Evolutionary conservation across 92 coral and sea anemone species (phyloP).

Genomic region (Virgularia gustaviana): DNA sequence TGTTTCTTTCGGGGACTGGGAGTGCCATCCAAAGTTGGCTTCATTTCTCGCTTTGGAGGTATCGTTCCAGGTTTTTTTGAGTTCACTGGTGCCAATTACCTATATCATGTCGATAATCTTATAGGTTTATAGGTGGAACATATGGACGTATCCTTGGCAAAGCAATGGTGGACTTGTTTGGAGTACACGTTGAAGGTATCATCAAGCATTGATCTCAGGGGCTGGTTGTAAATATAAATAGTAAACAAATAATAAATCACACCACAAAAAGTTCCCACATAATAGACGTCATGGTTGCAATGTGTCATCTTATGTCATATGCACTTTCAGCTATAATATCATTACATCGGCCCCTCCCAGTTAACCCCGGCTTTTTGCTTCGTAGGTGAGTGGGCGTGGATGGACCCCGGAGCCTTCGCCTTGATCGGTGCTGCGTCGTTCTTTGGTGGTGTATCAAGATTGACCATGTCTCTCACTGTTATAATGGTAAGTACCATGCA

Average conservation of each 20-base stretch:
- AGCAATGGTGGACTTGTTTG: conserved; percentile 86
- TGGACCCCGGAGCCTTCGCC: conserved; percentile 99
- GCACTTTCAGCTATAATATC: too few relatives aligned
- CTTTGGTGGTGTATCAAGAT: conserved; percentile 96
- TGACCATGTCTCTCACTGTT: conserved; percentile 97
- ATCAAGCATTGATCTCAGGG: too few relatives aligned
- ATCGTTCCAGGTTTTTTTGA: conserved; percentile 77
- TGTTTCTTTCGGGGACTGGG: conserved; percentile 65
- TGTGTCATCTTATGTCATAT: too few relatives aligned
- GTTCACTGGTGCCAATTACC: conserved; percentile 83
- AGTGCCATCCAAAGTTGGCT: neutral
- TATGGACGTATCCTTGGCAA: conserved; percentile 92
- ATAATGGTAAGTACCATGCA: conserved; percentile 83
- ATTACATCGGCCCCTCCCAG: too few relatives aligned
- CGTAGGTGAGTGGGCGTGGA: conserved; percentile 98
- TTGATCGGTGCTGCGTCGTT: conserved; percentile 97
- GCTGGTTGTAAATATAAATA: neutral
- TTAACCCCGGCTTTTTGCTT: too few relatives aligned
- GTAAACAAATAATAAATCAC: too few relatives aligned
- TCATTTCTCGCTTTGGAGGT: conserved; percentile 54
- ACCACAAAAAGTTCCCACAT: too few relatives aligned
- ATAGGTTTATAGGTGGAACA: conserved; percentile 90
- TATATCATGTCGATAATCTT: neutral
- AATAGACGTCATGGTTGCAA: too few relatives aligned
- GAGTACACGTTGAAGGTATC: conserved; percentile 78